phyloP scores from a whole-genome alignment of 2,113 vertebrate species.

The Panthera tigris region DNA sequence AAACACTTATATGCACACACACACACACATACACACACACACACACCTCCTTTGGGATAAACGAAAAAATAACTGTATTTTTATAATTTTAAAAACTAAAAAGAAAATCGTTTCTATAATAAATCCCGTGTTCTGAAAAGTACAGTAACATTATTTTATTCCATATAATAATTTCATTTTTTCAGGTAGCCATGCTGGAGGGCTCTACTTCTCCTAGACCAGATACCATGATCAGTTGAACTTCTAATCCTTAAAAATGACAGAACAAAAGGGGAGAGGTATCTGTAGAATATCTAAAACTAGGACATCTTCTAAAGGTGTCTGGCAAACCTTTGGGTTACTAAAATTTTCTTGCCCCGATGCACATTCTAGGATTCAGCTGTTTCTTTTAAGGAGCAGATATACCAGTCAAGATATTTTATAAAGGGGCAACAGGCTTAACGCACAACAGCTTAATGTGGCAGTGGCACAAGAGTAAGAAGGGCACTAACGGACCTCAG shows the following conservation, averaged over 20 bases:
- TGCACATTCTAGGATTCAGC: not conserved
- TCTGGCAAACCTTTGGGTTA: not conserved
- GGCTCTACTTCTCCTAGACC: not conserved
- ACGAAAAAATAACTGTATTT: not conserved
- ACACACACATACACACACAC: not conserved
- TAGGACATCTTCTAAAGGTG: not conserved
- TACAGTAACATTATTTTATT: not conserved
- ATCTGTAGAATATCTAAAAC: not conserved
- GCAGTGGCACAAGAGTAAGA: not conserved
- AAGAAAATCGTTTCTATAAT: not conserved
- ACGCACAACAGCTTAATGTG: not conserved
- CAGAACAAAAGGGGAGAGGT: not conserved
- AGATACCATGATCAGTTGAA: not conserved
- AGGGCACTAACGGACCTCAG: not conserved
- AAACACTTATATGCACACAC: not conserved
- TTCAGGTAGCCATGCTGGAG: not conserved
- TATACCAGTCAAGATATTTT: not conserved
- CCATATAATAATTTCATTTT: not conserved
- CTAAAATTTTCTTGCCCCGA: not conserved
- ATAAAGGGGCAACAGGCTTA: not conserved
- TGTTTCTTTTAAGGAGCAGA: not conserved
- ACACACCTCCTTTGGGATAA: not conserved
- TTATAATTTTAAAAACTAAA: not conserved
- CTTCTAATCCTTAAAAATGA: not conserved
- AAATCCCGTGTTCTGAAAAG: not conserved